These are phyloP conservation scores for Blastobasis adustella DNA, from an alignment of 2,888 invertebrate species.

Conservation along the genomic window DNA sequence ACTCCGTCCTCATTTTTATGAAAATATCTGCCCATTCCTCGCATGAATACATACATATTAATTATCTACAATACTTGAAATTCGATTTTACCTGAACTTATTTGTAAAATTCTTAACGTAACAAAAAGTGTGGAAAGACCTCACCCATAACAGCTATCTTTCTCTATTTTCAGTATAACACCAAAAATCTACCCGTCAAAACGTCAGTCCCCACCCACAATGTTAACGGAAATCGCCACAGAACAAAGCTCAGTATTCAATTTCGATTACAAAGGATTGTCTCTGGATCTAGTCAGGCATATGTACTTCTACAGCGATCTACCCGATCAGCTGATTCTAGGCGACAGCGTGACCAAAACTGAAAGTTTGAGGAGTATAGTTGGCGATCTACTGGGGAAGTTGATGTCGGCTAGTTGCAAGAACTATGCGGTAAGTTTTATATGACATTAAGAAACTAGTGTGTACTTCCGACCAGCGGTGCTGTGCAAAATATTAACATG, in stretches of 20 bases:
- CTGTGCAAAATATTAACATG: not conserved
- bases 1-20: too few relatives aligned
- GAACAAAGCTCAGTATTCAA: conserved; percentile 36
- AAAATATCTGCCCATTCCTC: too few relatives aligned
- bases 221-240: conserved; percentile 39
- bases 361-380: conserved; percentile 34
- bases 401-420: conserved; percentile 79
- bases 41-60: too few relatives aligned
- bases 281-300: conserved; percentile 44
- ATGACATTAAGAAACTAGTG: not conserved
- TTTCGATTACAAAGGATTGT: conserved; percentile 31
- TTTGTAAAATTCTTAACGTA: too few relatives aligned
- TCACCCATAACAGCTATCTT: too few relatives aligned
- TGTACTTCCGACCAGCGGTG: not conserved
- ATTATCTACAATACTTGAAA: too few relatives aligned
- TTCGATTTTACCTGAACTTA: too few relatives aligned
- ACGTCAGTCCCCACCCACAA: conserved; percentile 35
- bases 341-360: conserved; percentile 15
- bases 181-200: conserved; percentile 42
- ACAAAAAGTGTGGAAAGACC: too few relatives aligned
- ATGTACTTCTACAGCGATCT: conserved; percentile 58
- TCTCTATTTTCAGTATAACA: conserved; percentile 36
- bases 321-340: conserved; percentile 38
- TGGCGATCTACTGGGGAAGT: conserved; percentile 38
- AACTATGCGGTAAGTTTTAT: conserved; percentile 76